Base-by-base conservation (phyloP, 2,113 vertebrate species). In the Bufo bufo region DNA sequence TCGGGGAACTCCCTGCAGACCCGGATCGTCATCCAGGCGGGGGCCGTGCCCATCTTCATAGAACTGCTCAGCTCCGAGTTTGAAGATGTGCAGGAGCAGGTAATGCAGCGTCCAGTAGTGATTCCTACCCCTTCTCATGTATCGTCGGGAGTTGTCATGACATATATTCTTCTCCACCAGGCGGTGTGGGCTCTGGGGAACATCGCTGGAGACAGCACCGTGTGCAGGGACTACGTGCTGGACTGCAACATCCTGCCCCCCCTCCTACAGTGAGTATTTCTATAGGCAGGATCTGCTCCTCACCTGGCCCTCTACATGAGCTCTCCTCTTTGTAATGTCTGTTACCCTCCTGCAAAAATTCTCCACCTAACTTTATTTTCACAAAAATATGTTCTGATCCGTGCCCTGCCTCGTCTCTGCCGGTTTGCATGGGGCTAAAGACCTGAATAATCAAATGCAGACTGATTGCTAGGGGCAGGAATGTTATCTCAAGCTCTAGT, bases 171-270 rank as follows among this genome's bases (percentile, higher is more conserved):
- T 69, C 58, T 90, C 72, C 71, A 86, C 85, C 95, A 99, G 98
- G 98, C 98, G 71, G 98, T 99, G 75, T 99, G 98, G 98, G 98
- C 98, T 89, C 94, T 99, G 89, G 98, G 98, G 86, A 99, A 99
- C 93, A 99, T 99, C 90, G 98, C 98, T 92, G 98, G 98, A 87
- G 98, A 99, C 90, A 99, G 97, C 93, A 98, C 98, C 85, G 97
- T 98, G 96, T 99, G 98, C 95, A 95, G 98, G 91, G 97, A 99
- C 91, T 99, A 98, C 82, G 98, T 99, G 72, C 93, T 99, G 93
- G 97, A 99, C 94, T 99, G 98, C 94, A 97, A 97, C 91, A 99
- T 99, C 89, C 94, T 99, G 87, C 97, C 98, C 5, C 97, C 98
- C 87, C 95, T 99, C 89, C 91, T 99, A 92, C 98, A 99, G 98